Percentiles rank a stretch among this genome's conserved stretches.
Conservation (phyloP, 1,140 invertebrate genomes). For the Drosophila neocordata region DNA sequence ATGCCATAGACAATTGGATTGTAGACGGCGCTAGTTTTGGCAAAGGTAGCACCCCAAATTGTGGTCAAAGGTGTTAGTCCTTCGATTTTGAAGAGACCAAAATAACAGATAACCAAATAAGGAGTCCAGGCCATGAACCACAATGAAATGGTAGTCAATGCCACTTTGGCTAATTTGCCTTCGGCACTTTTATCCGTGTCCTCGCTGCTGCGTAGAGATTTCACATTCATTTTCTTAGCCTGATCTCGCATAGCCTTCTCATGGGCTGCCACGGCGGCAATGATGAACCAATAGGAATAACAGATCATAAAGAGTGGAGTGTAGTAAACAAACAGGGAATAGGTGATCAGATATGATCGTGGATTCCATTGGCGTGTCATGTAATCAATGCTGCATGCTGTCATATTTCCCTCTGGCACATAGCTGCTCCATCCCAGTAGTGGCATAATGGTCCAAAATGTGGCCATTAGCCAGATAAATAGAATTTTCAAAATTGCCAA, state of each 20-base stretch:
- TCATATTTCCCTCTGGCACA: constrained; percentile 93
- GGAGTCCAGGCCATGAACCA: constrained; percentile 94
- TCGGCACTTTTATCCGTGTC: constrained; percentile 87
- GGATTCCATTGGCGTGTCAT: constrained; percentile 86
- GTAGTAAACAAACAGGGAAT: constrained; percentile 88
- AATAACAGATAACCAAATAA: constrained; percentile 91
- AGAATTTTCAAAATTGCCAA: constrained; percentile 87
- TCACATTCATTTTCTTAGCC: constrained; percentile 93
- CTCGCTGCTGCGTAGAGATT: constrained; percentile 88
- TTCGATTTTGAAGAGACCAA: constrained; percentile 88
- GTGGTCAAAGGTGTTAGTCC: constrained; percentile 88
- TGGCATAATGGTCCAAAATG: constrained; percentile 88
- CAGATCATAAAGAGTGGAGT: constrained; percentile 88
- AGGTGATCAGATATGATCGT: constrained; percentile 88
- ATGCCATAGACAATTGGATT: constrained; percentile 93
- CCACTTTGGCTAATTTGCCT: constrained; percentile 91
- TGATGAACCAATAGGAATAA: constrained; percentile 91
- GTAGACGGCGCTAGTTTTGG: constrained; percentile 90
- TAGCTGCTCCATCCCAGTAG: constrained; percentile 89
- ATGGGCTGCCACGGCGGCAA: constrained; percentile 90
- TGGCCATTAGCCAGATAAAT: constrained; percentile 87
- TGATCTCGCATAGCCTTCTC: constrained; percentile 92
- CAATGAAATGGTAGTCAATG: constrained; percentile 91
- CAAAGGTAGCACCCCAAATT: constrained; percentile 91
- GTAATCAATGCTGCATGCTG: constrained; percentile 93